These are phyloP conservation scores for Notamacropus eugenii DNA, from an alignment of 2,797 vertebrate genomes.

Conservation along the genomic window DNA sequence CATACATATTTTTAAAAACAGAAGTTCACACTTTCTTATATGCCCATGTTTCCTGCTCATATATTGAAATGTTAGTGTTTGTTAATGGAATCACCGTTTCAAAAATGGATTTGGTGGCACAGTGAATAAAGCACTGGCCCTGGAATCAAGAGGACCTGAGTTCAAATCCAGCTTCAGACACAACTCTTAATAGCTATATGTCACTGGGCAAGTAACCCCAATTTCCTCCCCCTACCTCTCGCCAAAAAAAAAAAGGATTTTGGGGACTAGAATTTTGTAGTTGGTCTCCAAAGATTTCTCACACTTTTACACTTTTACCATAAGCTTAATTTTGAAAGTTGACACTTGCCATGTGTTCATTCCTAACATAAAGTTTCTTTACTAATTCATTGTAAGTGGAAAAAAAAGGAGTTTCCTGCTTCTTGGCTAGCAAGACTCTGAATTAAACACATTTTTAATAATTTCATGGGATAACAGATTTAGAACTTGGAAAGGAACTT, in stretches of 20 bases:
- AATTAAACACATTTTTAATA: not conserved
- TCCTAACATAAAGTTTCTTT: constrained; percentile 18
- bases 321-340: constrained; percentile 47
- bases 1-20: not conserved
- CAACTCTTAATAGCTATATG: too few relatives aligned
- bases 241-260: not conserved
- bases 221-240: too few relatives aligned
- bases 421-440: not conserved
- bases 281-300: constrained; percentile 24
- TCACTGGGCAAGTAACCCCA: too few relatives aligned
- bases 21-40: not conserved
- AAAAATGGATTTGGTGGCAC: not conserved
- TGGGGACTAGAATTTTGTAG: not conserved
- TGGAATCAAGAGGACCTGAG: too few relatives aligned
- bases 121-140: too few relatives aligned
- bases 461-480: not conserved
- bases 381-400: constrained; percentile 33
- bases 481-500: not conserved
- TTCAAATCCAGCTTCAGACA: too few relatives aligned
- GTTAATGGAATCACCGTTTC: not conserved
- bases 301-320: not conserved
- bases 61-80: not conserved
- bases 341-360: constrained; percentile 53
- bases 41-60: not conserved
- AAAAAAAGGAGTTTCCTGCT: constrained; percentile 51